Evolutionary conservation across 2,113 vertebrate genomes (phyloP).

Genomic region (Furnarius figulus): DNA sequence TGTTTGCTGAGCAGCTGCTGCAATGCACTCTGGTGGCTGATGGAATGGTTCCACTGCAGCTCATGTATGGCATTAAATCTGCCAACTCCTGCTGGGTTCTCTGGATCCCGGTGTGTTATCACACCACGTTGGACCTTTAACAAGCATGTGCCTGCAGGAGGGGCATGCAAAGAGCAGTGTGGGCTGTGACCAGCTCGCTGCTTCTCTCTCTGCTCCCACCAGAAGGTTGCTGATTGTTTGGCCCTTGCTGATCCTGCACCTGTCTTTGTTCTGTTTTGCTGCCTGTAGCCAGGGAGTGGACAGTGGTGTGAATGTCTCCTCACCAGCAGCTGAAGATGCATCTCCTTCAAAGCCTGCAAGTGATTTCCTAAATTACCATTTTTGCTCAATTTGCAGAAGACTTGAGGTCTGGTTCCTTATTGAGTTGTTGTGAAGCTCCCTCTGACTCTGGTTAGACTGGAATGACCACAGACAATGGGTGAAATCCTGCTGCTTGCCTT

Average conservation of each 20-base stretch:
- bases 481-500: not conserved
- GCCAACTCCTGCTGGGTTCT: not conserved
- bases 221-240: not conserved
- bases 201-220: not conserved
- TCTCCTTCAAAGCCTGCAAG: not conserved
- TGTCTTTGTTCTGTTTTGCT: not conserved
- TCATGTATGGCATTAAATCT: not conserved
- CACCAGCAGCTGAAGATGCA: not conserved
- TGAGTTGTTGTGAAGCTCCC: not conserved
- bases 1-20: not conserved
- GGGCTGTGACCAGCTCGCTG: not conserved
- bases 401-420: not conserved
- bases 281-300: not conserved
- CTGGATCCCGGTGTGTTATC: not conserved
- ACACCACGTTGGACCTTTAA: fast-evolving
- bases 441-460: not conserved
- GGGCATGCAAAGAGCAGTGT: not conserved
- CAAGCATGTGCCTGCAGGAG: not conserved
- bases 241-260: not conserved
- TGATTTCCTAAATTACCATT: not conserved
- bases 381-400: not conserved
- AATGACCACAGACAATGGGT: not conserved
- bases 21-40: fast-evolving
- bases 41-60: not conserved
- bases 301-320: not conserved